These are phyloP conservation scores for Sapajus apella DNA, from an alignment of 2,113 vertebrate genomes.

Conservation along the genomic window DNA sequence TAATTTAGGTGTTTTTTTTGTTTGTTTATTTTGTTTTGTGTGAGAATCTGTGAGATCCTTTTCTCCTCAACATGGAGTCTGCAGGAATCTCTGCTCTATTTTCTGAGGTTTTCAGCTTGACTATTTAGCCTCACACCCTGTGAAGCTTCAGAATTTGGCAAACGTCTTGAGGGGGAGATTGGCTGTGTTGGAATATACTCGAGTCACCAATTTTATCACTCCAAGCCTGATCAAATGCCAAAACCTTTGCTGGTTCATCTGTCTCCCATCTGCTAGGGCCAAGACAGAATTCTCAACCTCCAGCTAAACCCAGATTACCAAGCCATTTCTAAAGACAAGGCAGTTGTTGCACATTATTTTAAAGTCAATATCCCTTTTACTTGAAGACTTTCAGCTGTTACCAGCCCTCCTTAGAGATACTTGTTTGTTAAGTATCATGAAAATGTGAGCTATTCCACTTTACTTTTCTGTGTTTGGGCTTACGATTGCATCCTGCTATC, in stretches of 20 bases:
- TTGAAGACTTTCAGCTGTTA: background rate
- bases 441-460: background rate
- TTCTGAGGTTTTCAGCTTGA: background rate
- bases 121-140: background rate
- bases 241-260: background rate
- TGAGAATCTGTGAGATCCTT: background rate
- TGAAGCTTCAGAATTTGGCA: constrained; percentile 4
- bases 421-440: background rate
- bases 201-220: background rate
- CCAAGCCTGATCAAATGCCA: background rate
- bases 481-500: background rate
- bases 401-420: background rate
- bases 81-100: background rate
- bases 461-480: background rate
- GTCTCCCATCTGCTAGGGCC: background rate
- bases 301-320: background rate
- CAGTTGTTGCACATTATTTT: background rate
- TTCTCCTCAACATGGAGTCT: background rate
- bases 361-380: background rate
- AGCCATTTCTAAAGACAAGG: background rate
- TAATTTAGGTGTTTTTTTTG: background rate
- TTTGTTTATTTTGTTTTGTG: background rate
- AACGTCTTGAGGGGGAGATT: background rate
- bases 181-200: background rate
- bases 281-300: background rate